These are phyloP conservation scores for Ichneumoninae sp. DNA, from an alignment of 2,888 invertebrate genomes.

Conservation along the genomic window DNA sequence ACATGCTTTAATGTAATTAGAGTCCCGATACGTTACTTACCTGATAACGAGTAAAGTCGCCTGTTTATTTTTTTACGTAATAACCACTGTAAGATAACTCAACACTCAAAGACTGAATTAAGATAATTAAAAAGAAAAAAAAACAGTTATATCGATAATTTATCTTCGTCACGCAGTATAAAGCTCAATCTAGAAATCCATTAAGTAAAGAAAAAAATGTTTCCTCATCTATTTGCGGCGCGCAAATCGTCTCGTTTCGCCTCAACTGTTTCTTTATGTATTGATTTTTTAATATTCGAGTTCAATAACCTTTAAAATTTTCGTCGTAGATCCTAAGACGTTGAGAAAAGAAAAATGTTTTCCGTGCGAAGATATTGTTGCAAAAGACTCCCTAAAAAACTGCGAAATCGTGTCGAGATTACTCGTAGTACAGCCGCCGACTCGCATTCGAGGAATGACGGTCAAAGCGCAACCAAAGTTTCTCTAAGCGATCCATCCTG, in stretches of 20 bases:
- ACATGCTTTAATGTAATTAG: neutral
- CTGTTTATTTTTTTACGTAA: neutral
- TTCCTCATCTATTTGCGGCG: neutral
- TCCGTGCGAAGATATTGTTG: constrained; percentile 23
- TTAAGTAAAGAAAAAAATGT: neutral
- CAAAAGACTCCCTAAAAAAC: neutral
- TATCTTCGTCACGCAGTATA: neutral
- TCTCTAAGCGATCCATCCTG: neutral
- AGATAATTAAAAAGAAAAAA: too few relatives aligned
- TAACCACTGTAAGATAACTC: too few relatives aligned
- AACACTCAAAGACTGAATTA: too few relatives aligned
- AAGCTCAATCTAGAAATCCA: neutral
- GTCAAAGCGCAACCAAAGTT: constrained; percentile 10
- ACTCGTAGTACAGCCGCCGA: neutral
- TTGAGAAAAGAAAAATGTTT: constrained; percentile 47
- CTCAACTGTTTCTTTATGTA: constrained; percentile 23
- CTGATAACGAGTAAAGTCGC: neutral
- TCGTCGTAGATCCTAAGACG: neutral
- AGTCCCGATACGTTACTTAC: neutral
- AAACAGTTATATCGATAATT: neutral
- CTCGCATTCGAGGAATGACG: neutral
- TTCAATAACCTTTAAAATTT: constrained; percentile 47
- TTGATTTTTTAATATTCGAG: constrained; percentile 12
- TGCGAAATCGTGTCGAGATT: constrained; percentile 10
- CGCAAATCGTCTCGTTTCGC: neutral